Conservation (phyloP, 2,888 invertebrate genomes). For the Suillia variegata region DNA sequence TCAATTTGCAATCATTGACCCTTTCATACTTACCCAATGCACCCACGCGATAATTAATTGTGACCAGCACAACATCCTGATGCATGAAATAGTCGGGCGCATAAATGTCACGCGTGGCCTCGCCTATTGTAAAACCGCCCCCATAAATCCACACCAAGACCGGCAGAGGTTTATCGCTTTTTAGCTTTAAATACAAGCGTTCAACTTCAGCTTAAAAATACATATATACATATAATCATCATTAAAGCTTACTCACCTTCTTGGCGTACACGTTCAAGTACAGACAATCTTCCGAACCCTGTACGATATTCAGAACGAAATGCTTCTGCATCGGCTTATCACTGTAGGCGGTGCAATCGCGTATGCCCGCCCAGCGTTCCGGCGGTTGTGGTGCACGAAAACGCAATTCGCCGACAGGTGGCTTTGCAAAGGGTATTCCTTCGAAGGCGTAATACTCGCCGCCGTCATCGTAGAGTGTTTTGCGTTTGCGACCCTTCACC, state of each 20-base stretch:
- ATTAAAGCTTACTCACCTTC: constrained; percentile 29
- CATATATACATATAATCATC: background rate
- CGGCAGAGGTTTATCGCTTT: constrained; percentile 41
- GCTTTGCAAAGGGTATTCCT: constrained; percentile 57
- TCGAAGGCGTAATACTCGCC: constrained; percentile 53
- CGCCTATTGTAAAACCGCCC: constrained; percentile 62
- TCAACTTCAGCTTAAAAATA: too few relatives aligned
- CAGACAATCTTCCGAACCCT: constrained; percentile 65
- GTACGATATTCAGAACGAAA: constrained; percentile 41
- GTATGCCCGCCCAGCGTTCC: constrained; percentile 58
- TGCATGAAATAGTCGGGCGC: constrained; percentile 63
- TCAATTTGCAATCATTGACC: too few relatives aligned
- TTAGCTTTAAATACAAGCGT: constrained; percentile 31
- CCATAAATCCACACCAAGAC: constrained; percentile 64
- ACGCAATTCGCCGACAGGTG: constrained; percentile 53
- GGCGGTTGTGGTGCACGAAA: constrained; percentile 61
- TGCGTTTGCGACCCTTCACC: constrained; percentile 46
- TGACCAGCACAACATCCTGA: constrained; percentile 61
- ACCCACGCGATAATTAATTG: constrained; percentile 62
- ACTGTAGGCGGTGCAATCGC: constrained; percentile 56
- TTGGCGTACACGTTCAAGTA: constrained; percentile 62
- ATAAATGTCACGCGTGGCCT: constrained; percentile 55
- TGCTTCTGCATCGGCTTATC: constrained; percentile 53
- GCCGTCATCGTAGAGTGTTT: constrained; percentile 42
- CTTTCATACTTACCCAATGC: constrained; percentile 50